A percentile compares a stretch with the other conserved stretches of the same genome.
Evolutionary conservation across 2,888 invertebrate species (phyloP).

Genomic region (Xanthia togata): DNA sequence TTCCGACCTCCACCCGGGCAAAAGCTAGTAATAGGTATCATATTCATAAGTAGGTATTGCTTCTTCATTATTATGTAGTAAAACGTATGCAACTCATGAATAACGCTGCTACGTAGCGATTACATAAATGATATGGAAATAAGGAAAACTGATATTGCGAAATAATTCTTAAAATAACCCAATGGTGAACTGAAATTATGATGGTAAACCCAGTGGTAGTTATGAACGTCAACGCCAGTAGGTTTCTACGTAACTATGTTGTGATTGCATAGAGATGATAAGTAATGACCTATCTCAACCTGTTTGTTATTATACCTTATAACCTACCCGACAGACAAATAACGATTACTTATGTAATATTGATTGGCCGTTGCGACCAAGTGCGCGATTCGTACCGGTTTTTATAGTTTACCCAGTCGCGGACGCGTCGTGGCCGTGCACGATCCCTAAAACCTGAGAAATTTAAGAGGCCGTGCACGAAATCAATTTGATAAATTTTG

Average conservation of each 20-base stretch:
- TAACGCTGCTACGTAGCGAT: conserved; percentile 10
- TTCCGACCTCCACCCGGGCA: too few species aligned
- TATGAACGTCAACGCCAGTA: not conserved
- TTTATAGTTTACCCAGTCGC: too few species aligned
- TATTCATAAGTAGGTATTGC: too few species aligned
- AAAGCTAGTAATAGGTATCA: too few species aligned
- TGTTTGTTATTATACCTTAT: not conserved
- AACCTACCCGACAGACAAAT: not conserved
- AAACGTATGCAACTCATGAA: not conserved
- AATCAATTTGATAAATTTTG: not conserved
- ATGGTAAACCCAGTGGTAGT: conserved; percentile 18
- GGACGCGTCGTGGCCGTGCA: too few species aligned
- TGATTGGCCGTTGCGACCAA: too few species aligned
- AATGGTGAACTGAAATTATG: conserved; percentile 14
- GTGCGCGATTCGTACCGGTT: too few species aligned
- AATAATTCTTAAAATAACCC: conserved; percentile 44
- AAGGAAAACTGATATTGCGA: conserved; percentile 35
- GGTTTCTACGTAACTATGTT: not conserved
- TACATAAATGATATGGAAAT: conserved; percentile 18
- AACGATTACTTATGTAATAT: not conserved
- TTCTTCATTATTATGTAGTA: too few species aligned
- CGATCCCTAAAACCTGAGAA: too few species aligned
- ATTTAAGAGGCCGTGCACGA: too few species aligned
- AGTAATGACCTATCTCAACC: not conserved
- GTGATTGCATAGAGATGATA: not conserved